Evolutionary conservation across 2,113 vertebrate genomes (phyloP).

Genomic region (Meriones unguiculatus): DNA sequence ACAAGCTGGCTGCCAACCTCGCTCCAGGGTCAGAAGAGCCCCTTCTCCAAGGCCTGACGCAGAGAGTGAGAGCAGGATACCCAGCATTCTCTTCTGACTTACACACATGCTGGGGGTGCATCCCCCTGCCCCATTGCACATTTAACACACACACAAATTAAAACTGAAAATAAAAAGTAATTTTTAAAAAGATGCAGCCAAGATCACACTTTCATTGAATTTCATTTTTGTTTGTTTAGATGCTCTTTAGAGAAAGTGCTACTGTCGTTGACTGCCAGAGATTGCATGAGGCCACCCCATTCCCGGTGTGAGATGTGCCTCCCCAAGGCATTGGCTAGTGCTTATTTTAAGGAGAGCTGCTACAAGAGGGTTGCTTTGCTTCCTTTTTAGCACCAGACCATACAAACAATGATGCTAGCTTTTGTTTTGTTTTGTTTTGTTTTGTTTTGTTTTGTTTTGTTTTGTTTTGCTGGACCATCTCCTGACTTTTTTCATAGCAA

Average conservation of each 20-base stretch:
- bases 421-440: too few relatives aligned
- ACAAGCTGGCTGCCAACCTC: neutral
- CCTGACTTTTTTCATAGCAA: constrained; percentile 12
- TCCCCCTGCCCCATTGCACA: too few relatives aligned
- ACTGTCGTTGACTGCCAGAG: neutral
- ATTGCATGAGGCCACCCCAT: neutral
- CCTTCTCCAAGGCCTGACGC: neutral
- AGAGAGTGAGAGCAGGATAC: neutral
- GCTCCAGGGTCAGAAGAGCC: neutral
- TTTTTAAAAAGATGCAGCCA: constrained; percentile 31
- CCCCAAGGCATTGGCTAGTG: neutral
- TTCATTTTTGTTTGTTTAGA: constrained; percentile 12
- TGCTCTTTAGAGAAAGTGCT: constrained; percentile 39
- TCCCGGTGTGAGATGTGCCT: neutral
- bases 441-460: too few relatives aligned
- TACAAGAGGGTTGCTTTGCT: constrained; percentile 6
- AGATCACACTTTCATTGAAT: constrained; percentile 34
- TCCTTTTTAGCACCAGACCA: neutral
- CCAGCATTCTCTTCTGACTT: neutral
- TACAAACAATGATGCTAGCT: neutral
- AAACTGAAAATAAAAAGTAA: too few relatives aligned
- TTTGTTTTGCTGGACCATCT: neutral
- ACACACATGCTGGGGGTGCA: neutral
- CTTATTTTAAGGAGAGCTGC: neutral
- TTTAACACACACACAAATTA: neutral